Conservation (phyloP, 2,888 invertebrate species). For the Zhuqinia jingwanae region DNA sequence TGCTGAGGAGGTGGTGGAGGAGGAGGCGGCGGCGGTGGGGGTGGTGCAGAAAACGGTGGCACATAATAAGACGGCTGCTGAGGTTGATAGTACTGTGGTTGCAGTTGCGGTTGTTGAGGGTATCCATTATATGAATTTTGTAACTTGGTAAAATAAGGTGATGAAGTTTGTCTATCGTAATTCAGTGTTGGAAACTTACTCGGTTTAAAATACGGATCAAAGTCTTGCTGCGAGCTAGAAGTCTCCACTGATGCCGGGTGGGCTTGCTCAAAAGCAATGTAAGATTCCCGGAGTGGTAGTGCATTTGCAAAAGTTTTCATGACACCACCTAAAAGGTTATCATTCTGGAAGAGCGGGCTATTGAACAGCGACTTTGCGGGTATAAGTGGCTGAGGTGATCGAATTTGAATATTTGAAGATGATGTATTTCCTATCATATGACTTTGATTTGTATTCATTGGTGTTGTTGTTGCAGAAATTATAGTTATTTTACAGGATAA, state of each 20-base stretch:
- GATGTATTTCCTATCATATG: background rate
- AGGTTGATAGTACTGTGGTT: background rate
- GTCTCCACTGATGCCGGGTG: background rate
- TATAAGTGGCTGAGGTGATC: conserved; percentile 19
- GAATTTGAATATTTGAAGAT: conserved; percentile 11
- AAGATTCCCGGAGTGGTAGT: conserved; percentile 48
- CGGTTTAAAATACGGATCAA: conserved; percentile 51
- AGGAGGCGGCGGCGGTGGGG: background rate
- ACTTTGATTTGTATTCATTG: background rate
- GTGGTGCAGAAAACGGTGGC: background rate
- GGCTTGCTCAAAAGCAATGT: conserved; percentile 58
- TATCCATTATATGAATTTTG: conserved; percentile 36
- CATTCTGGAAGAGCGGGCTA: conserved; percentile 20
- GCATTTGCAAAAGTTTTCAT: conserved; percentile 35
- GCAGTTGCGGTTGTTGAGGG: conserved; percentile 8
- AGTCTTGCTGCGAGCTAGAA: conserved; percentile 18
- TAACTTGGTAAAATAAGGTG: conserved; percentile 2
- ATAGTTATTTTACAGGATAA: background rate
- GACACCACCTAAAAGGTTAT: conserved; percentile 10
- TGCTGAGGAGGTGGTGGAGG: conserved; percentile 46
- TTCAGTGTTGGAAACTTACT: conserved; percentile 36
- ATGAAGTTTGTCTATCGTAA: background rate
- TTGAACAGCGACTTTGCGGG: conserved; percentile 47
- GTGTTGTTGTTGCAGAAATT: background rate
- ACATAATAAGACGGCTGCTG: conserved; percentile 10